These are phyloP conservation scores for Gavialis gangeticus DNA, from an alignment of 2,113 vertebrate genomes.

Conservation along the genomic window DNA sequence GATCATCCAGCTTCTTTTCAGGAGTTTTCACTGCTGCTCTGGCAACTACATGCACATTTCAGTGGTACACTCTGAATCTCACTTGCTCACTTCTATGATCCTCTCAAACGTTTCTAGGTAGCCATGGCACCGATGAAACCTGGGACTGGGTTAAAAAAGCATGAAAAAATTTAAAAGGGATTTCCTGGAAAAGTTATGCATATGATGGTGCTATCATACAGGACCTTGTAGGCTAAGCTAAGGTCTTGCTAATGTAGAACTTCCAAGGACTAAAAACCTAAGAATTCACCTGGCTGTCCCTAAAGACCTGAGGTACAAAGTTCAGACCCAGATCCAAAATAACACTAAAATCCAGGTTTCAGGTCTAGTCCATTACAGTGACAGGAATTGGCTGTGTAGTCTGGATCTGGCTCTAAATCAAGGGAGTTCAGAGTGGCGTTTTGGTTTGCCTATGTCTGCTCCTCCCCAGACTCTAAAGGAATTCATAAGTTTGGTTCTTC, in stretches of 20 bases:
- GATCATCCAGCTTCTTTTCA: neutral
- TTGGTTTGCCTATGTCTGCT: neutral
- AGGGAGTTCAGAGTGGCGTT: neutral
- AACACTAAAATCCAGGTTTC: neutral
- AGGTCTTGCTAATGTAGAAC: constrained; percentile 26
- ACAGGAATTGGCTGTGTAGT: neutral
- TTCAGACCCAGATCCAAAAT: neutral
- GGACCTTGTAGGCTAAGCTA: constrained; percentile 16
- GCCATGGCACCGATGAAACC: neutral
- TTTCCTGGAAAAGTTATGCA: constrained; percentile 1
- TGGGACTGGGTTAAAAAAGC: neutral
- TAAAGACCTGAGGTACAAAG: neutral
- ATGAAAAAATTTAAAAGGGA: neutral
- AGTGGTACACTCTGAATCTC: neutral
- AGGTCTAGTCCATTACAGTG: neutral
- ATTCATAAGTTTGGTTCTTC: neutral
- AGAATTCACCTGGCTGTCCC: neutral
- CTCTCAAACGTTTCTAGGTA: neutral
- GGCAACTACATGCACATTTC: neutral
- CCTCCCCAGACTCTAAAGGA: neutral
- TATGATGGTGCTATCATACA: neutral
- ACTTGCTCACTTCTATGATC: neutral
- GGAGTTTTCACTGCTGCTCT: neutral
- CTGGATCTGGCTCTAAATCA: neutral
- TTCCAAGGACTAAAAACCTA: constrained; percentile 17